Conservation (phyloP, 2,888 invertebrate species). For the Cylloceria caligata region DNA sequence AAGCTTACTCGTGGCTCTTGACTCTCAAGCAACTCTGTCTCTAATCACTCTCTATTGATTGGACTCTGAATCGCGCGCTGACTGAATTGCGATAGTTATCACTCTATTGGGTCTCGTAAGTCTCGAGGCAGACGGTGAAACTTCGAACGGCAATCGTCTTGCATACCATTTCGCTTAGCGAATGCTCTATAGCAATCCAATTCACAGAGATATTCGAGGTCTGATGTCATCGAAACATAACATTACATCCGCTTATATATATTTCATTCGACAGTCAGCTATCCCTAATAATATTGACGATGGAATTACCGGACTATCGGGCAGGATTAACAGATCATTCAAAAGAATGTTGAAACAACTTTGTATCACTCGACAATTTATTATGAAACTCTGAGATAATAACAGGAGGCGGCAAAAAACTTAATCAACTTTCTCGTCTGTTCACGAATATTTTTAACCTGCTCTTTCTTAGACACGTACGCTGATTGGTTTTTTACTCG, state of each 20-base stretch:
- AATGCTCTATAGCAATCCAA: not conserved
- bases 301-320: conserved; percentile 16
- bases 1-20: conserved; percentile 41
- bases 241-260: conserved; percentile 19
- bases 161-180: conserved; percentile 21
- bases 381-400: conserved; percentile 26
- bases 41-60: conserved; percentile 66
- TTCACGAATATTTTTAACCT: conserved; percentile 12
- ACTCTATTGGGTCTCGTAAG: conserved; percentile 39
- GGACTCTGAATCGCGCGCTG: conserved; percentile 46
- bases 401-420: conserved; percentile 18
- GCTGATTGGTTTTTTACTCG: conserved; percentile 48
- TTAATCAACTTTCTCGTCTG: conserved; percentile 26
- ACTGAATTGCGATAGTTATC: conserved; percentile 63
- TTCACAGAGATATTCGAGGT: conserved; percentile 12
- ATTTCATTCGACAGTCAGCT: not conserved
- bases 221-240: conserved; percentile 22
- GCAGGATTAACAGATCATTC: not conserved
- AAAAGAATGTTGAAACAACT: conserved; percentile 25
- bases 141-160: conserved; percentile 62
- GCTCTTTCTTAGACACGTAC: conserved; percentile 16
- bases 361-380: conserved; percentile 14
- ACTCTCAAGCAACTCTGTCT: conserved; percentile 47
- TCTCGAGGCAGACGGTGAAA: conserved; percentile 45
- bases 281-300: conserved; percentile 23